Evolutionary conservation across 2,113 vertebrate species (phyloP).

Genomic region (Nibea coibor): DNA sequence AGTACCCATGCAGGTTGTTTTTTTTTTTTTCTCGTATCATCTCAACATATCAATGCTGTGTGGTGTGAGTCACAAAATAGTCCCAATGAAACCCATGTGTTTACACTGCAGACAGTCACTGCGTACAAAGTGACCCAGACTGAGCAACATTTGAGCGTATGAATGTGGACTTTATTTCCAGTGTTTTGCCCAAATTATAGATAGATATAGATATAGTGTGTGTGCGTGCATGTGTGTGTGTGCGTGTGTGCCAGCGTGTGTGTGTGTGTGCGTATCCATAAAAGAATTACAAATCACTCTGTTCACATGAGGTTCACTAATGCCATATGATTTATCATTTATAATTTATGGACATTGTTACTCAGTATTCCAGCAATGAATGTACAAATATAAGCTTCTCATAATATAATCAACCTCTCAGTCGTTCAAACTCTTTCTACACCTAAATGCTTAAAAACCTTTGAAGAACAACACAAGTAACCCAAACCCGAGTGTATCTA

Average conservation of each 20-base stretch:
- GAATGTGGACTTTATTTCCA: conserved; percentile 18
- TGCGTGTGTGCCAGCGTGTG: conserved; percentile 3
- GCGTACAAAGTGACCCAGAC: conserved; percentile 5
- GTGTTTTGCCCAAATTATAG: not conserved
- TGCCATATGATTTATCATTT: conserved; percentile 7
- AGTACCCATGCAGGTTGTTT: conserved; percentile 52
- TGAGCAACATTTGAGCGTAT: conserved; percentile 16
- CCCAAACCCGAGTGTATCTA: conserved; percentile 91
- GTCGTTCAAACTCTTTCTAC: conserved; percentile 22
- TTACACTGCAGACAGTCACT: conserved; percentile 13
- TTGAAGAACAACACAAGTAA: conserved; percentile 84
- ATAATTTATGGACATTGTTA: conserved; percentile 23
- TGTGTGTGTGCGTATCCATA: not conserved
- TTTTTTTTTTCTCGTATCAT: conserved; percentile 35
- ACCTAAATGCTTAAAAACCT: conserved; percentile 41
- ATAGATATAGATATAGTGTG: not conserved
- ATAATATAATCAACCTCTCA: not conserved
- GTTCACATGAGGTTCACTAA: conserved; percentile 1
- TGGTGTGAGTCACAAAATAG: conserved; percentile 27
- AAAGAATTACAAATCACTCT: conserved; percentile 24
- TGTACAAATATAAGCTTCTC: conserved; percentile 49
- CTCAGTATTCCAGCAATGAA: conserved; percentile 17
- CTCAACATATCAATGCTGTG: conserved; percentile 46
- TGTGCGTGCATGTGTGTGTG: conserved; percentile 15
- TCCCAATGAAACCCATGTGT: conserved; percentile 21